phyloP scores from a whole-genome alignment of 92 coral and sea anemone species.

The Chrysogorgia sp. region DNA sequence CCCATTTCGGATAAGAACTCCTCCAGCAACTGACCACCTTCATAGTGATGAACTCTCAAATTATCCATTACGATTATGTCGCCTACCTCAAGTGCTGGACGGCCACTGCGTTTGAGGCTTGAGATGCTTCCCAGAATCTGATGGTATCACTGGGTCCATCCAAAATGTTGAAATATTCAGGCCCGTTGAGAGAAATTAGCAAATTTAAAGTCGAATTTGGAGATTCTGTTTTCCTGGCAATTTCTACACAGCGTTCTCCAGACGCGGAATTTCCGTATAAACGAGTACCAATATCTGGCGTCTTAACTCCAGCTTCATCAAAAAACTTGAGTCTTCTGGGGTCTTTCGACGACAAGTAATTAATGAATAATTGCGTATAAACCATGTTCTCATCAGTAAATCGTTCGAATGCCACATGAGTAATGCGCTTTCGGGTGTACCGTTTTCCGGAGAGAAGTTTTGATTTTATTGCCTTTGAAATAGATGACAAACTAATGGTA shows the following conservation, averaged over 20 bases:
- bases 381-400: slow-evolving; percentile 8
- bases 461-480: too few species aligned
- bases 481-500: neutral
- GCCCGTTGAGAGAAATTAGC: slow-evolving; percentile 48
- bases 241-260: slow-evolving; percentile 55
- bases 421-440: slow-evolving; percentile 23
- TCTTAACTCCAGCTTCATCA: slow-evolving; percentile 58
- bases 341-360: slow-evolving; percentile 49
- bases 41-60: neutral
- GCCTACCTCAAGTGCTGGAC: slow-evolving; percentile 43
- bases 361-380: slow-evolving; percentile 21
- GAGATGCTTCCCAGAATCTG: slow-evolving; percentile 21
- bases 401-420: slow-evolving; percentile 14
- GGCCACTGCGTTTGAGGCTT: slow-evolving; percentile 25
- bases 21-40: neutral
- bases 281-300: slow-evolving; percentile 51
- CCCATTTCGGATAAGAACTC: neutral
- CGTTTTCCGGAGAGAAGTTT: too few species aligned
- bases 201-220: slow-evolving; percentile 39
- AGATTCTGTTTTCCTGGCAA: slow-evolving; percentile 46
- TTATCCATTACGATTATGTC: slow-evolving; percentile 40
- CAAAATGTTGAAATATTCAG: slow-evolving; percentile 43
- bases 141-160: slow-evolving; percentile 47
- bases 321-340: too few species aligned
- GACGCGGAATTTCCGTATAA: slow-evolving; percentile 46